phyloP scores from a whole-genome alignment of 2,797 vertebrate species.

The Hephaestus fuliginosus region DNA sequence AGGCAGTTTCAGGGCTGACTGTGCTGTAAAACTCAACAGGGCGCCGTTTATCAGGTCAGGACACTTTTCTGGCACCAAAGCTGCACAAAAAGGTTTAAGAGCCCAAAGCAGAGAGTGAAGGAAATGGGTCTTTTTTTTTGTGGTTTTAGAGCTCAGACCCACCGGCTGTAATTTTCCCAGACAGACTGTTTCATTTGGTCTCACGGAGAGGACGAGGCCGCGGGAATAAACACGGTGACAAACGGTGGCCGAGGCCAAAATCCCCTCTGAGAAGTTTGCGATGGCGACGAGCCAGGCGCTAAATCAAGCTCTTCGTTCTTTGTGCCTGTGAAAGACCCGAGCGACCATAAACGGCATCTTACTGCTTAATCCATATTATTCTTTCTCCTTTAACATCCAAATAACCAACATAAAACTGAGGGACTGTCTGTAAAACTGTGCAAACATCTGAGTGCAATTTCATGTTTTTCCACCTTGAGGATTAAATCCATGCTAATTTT shows the following conservation, averaged over 20 bases:
- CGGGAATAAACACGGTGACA: slow-evolving; percentile 32
- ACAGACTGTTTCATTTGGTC: slow-evolving; percentile 38
- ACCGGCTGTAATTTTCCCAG: slow-evolving; percentile 38
- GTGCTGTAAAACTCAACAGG: slow-evolving; percentile 1
- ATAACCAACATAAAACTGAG: not conserved
- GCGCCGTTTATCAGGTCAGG: slow-evolving; percentile 44
- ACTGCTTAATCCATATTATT: not conserved
- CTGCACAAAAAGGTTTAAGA: slow-evolving; percentile 40
- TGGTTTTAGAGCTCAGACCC: slow-evolving; percentile 19
- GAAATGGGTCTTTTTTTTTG: slow-evolving; percentile 37
- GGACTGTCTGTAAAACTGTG: not conserved
- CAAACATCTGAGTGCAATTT: not conserved
- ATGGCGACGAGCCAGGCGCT: slow-evolving; percentile 4
- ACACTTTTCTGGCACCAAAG: slow-evolving; percentile 29
- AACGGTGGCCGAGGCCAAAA: slow-evolving; percentile 13
- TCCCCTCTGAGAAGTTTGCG: not conserved
- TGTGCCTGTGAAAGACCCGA: not conserved
- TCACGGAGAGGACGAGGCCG: slow-evolving; percentile 4
- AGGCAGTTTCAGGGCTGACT: not conserved
- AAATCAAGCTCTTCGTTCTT: not conserved
- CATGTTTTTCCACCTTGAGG: not conserved
- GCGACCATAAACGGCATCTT: not conserved
- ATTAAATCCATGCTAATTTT: not conserved
- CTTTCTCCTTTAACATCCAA: not conserved
- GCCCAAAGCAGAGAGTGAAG: slow-evolving; percentile 24